Evolutionary conservation across 2,797 vertebrate species (phyloP).

Genomic region (Takifugu ocellatus): DNA sequence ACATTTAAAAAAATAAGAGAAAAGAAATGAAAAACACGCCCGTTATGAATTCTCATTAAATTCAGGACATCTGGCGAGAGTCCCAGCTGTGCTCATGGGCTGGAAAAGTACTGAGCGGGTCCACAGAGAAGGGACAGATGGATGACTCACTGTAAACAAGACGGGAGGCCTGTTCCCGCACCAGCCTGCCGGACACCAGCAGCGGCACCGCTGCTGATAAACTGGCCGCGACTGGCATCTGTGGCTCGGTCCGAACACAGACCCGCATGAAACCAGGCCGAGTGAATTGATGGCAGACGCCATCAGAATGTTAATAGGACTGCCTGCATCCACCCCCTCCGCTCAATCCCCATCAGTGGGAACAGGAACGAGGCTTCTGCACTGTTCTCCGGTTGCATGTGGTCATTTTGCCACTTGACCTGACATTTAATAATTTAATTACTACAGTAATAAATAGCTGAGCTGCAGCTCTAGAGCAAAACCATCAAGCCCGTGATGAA

Average conservation of each 20-base stretch:
- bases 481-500: slow-evolving; percentile 22
- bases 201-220: slow-evolving; percentile 55
- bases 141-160: slow-evolving; percentile 72
- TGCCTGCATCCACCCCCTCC: slow-evolving; percentile 26
- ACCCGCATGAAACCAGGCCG: slow-evolving; percentile 41
- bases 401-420: not conserved
- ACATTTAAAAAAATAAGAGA: slow-evolving; percentile 8
- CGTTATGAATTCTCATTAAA: slow-evolving; percentile 68
- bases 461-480: slow-evolving; percentile 15
- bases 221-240: slow-evolving; percentile 50
- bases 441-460: slow-evolving; percentile 11
- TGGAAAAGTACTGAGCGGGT: slow-evolving; percentile 73
- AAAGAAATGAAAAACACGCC: slow-evolving; percentile 29
- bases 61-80: slow-evolving; percentile 70
- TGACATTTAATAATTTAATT: slow-evolving; percentile 23
- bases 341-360: slow-evolving; percentile 23
- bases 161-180: slow-evolving; percentile 56
- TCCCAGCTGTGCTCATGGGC: slow-evolving; percentile 69
- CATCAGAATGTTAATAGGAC: slow-evolving; percentile 63
- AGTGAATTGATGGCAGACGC: slow-evolving; percentile 49
- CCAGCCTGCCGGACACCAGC: slow-evolving; percentile 62
- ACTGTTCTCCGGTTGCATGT: slow-evolving; percentile 7
- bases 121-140: slow-evolving; percentile 58
- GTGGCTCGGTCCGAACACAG: slow-evolving; percentile 32
- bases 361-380: slow-evolving; percentile 7